These are phyloP conservation scores for Habrosyne pyritoides DNA, from an alignment of 2,888 invertebrate species.

Conservation along the genomic window DNA sequence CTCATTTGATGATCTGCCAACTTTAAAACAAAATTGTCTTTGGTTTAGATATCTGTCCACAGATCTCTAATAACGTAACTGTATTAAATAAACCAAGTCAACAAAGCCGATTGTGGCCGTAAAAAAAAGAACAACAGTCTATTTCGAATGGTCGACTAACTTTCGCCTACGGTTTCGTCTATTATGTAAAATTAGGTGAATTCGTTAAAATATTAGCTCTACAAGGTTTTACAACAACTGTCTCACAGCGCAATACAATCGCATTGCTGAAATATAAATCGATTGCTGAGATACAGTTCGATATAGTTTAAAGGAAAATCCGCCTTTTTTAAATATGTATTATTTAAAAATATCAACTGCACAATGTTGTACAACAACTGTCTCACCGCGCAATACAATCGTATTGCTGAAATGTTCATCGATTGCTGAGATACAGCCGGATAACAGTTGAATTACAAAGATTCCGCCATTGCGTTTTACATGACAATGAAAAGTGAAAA, in stretches of 20 bases:
- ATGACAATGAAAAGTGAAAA: too few relatives aligned
- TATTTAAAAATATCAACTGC: too few relatives aligned
- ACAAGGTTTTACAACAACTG: background rate
- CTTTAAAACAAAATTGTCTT: background rate
- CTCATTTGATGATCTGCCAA: too few relatives aligned
- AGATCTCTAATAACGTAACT: slow-evolving; percentile 3
- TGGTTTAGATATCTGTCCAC: background rate
- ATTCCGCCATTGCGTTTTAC: too few relatives aligned
- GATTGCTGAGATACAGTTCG: too few relatives aligned
- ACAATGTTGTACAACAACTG: too few relatives aligned
- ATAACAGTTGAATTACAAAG: too few relatives aligned
- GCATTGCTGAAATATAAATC: background rate
- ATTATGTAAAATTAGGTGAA: background rate
- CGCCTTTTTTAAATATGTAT: too few relatives aligned
- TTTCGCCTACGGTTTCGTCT: background rate
- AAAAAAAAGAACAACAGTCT: background rate
- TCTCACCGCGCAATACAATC: too few relatives aligned
- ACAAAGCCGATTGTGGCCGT: background rate
- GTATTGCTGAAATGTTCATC: too few relatives aligned
- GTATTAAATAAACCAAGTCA: slow-evolving; percentile 4
- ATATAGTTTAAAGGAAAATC: too few relatives aligned
- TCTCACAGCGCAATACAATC: background rate
- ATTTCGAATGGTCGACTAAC: background rate
- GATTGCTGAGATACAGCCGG: too few relatives aligned
- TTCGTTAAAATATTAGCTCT: background rate